These are phyloP conservation scores for Nannoperca obscura DNA, from an alignment of 2,797 vertebrate genomes.

Conservation along the genomic window DNA sequence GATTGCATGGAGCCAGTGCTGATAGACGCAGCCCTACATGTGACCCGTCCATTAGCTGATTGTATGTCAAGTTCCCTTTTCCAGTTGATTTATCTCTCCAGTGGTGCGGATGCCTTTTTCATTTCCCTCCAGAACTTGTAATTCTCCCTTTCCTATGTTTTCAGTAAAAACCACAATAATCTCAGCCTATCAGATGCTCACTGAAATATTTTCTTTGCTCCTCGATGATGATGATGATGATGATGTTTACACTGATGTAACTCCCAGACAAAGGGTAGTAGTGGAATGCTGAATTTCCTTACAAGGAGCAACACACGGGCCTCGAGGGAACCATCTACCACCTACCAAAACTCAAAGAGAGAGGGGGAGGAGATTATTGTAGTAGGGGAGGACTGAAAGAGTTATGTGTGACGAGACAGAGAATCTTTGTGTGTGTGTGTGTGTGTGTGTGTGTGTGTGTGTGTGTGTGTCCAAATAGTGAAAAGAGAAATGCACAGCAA, in stretches of 20 bases:
- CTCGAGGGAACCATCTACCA: conserved; percentile 63
- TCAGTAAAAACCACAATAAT: conserved; percentile 14
- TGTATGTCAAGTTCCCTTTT: conserved; percentile 66
- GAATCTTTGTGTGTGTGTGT: conserved; percentile 37
- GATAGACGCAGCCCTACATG: conserved; percentile 18
- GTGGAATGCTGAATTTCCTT: conserved; percentile 80
- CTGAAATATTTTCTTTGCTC: conserved; percentile 17
- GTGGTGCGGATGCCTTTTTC: conserved; percentile 24
- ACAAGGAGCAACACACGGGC: conserved; percentile 76
- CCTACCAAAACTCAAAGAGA: conserved; percentile 47
- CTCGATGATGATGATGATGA: conserved; percentile 6
- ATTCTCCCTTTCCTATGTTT: conserved; percentile 6
- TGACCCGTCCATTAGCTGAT: conserved; percentile 77
- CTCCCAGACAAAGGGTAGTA: conserved; percentile 59
- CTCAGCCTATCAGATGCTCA: neutral
- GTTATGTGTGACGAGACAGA: conserved; percentile 50
- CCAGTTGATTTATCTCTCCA: conserved; percentile 52
- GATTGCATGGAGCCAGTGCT: conserved; percentile 3
- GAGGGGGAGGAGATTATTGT: conserved; percentile 63
- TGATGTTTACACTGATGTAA: conserved; percentile 62
- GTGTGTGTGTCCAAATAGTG: conserved; percentile 35
- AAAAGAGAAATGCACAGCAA: conserved; percentile 62
- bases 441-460: conserved; percentile 55
- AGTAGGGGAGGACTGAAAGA: conserved; percentile 54
- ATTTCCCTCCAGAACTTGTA: conserved; percentile 16